Base-by-base conservation (phyloP, 2,797 vertebrate species). In the Coccyzus lansbergi region DNA sequence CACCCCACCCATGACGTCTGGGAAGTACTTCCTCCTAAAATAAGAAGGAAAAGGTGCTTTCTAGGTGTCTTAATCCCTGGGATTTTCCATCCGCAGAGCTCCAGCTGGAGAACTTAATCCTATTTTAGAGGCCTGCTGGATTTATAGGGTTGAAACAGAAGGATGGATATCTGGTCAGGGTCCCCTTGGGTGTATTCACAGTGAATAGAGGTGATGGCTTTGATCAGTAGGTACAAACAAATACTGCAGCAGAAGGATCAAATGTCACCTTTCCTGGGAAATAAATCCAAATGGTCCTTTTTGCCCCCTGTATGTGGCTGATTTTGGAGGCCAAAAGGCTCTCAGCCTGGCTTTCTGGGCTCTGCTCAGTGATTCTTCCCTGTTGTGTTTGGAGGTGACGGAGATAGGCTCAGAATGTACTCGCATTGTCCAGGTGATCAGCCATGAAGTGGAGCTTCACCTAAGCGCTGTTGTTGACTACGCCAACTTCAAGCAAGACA, bases 381-480 rank as follows among this genome's bases (percentile, higher is more conserved):
- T 88, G n/a, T 83, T 93, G 9, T 89, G 31, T 95, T 52, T 95
- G 53, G 95, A 99, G 99, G 98, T 98, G 71, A 92, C 98, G 0
- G 96, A 98, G 96, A 95, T 90, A 1, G 98, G 98, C 49, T 97
- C 97, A 0, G 99, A 99, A 72, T 99, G 99, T 0, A 55, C 71
- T 72, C 98, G 98, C 95, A 95, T 96, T 1, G 63, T 98, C 21
- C 67, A 98, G 48, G 97, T 98, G n/a, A 98, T 98, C 31, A 95
- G 96, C 63, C 95, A 74, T 12, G 98, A 99, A 49, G 65, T 98
- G 28, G 97, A 97, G 67, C 95, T 99, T 67, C 70, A 42, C 24
- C 87, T 99, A 88, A 99, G 97, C 3, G 98, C 98, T 48, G 83
- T 96, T 2, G 97, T 98, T 91, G 98, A 98, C 96, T 98, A 98